Evolutionary conservation across 1,140 invertebrate genomes (phyloP), one percentile per base, ranked within the genome.

Genomic region (Microplitis demolitor): DNA sequence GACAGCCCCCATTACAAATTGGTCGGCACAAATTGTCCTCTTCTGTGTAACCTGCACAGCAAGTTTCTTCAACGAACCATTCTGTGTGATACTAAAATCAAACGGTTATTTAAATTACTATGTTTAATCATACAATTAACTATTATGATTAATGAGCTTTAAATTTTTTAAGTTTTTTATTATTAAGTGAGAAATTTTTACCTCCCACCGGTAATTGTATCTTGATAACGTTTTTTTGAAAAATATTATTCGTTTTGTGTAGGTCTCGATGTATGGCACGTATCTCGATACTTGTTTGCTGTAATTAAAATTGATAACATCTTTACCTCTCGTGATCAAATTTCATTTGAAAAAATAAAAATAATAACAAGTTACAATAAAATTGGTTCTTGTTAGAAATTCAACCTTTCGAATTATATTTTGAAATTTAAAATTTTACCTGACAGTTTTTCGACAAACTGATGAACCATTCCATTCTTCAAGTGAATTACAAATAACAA

Each of bases 11-110:
- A 72, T 66, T 33, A 35, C 90, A 91, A 4, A 89, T 83, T 0
- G 90, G 90, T 39, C 89, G 88, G 73, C 90, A 91, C 4, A 11
- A 33, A 45, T 87, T 82, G 9, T 77, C 81, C 76, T 77, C 91
- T 88, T 3, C 88, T 72, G 88, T 87, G 78, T 91, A 92, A 11
- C 91, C 91, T 13, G 87, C 83, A 78, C 91, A 92, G 77, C 91
- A 92, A 4, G 89, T 85, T 66, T 89, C 67, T 39, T 63, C 14
- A 5, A 54, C 11, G 8, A 16, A 33, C 77, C 77, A 60, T 45
- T 45, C 0, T 64, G 76, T 53, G 4, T 61, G 53, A 51, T 68
- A 34, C 16, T 71, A 39, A 69, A 76, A 69, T 24, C 9, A 39
- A 60, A 63, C 67, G n/a, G 24, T 34, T 14, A 39, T 45, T 14